Evolutionary conservation across 2,113 vertebrate species (phyloP).

Genomic region (Elaphurus davidianus): DNA sequence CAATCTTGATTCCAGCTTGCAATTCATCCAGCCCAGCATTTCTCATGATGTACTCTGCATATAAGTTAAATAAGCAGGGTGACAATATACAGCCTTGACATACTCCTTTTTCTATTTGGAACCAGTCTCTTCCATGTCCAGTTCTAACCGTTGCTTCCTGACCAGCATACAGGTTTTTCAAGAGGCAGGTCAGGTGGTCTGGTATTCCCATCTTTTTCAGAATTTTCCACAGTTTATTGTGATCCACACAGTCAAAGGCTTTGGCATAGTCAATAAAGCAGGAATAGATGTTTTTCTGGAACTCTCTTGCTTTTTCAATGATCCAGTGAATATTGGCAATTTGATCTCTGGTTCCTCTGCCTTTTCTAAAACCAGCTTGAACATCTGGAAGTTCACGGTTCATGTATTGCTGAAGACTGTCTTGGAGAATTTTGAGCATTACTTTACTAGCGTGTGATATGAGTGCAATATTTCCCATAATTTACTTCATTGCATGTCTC

Average conservation of each 20-base stretch:
- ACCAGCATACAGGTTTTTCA: neutral
- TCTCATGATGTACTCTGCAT: neutral
- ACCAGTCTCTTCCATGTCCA: neutral
- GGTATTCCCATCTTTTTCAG: neutral
- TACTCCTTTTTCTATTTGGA: neutral
- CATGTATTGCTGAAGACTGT: neutral
- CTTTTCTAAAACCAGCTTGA: neutral
- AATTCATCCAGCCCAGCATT: neutral
- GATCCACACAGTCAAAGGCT: neutral
- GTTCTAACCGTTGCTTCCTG: neutral
- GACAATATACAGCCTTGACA: neutral
- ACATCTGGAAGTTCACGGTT: neutral
- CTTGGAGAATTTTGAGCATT: neutral
- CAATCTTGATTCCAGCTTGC: neutral
- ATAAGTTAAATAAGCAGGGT: neutral
- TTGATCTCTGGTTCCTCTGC: neutral
- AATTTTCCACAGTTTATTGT: neutral
- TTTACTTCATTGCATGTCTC: neutral
- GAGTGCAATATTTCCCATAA: neutral
- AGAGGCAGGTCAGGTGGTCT: neutral
- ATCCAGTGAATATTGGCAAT: neutral
- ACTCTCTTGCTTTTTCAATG: accelerated
- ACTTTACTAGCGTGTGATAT: neutral
- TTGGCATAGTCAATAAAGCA: neutral
- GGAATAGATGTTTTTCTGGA: neutral